Evolutionary conservation across 2,888 invertebrate species (phyloP).

Genomic region (Lissonota sp.): DNA sequence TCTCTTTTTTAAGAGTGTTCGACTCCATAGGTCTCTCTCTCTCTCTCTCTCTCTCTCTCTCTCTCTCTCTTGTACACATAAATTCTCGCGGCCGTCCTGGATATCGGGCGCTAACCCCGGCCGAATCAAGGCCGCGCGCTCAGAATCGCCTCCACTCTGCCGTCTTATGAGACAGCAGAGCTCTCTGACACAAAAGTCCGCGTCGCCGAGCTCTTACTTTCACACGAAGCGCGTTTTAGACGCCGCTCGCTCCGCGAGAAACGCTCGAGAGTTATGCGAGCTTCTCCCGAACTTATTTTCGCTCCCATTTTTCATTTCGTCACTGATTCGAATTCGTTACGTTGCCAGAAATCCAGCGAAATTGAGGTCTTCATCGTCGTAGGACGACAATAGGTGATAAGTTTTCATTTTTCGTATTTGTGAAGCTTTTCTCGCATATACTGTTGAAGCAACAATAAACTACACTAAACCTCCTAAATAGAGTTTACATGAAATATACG

Average conservation of each 20-base stretch:
- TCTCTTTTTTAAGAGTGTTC: conserved; percentile 24
- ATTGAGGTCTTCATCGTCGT: no score
- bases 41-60: conserved; percentile 31
- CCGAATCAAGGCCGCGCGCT: conserved; percentile 80
- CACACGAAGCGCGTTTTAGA: conserved; percentile 72
- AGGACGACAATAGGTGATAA: no score
- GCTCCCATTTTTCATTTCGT: no score
- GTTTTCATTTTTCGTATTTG: no score
- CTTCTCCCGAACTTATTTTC: no score
- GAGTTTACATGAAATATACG: no score
- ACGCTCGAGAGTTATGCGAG: no score
- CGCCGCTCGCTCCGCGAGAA: conserved; percentile 19
- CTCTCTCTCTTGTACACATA: conserved; percentile 41
- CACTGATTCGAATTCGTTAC: no score
- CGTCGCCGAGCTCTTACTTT: conserved; percentile 78
- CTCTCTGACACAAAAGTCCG: conserved; percentile 38
- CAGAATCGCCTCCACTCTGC: conserved; percentile 37
- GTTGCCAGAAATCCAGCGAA: no score
- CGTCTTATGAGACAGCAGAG: conserved; percentile 28
- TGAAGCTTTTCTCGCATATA: no score
- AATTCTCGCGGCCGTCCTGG: conserved; percentile 71
- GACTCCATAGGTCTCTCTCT: conserved; percentile 47
- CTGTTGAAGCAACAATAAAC: no score
- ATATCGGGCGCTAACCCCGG: conserved; percentile 81
- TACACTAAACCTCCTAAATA: no score